phyloP scores from a whole-genome alignment of 1,140 invertebrate genomes.

The Liolophura sinensis region DNA sequence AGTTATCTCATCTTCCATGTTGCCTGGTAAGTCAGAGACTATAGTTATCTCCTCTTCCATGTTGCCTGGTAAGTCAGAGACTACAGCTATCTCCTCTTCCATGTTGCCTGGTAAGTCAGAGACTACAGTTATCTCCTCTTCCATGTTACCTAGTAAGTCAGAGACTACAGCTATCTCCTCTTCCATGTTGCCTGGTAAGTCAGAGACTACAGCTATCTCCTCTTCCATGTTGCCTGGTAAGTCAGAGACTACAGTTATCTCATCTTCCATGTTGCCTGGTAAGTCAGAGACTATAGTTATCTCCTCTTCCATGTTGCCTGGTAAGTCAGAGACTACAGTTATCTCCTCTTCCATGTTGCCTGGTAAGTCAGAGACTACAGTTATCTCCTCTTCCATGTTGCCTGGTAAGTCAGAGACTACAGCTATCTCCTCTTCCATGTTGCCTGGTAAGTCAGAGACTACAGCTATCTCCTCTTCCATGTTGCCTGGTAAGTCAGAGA shows the following conservation, averaged over 20 bases:
- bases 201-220: constrained; percentile 48
- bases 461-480: constrained; percentile 65
- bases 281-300: constrained; percentile 20
- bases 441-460: constrained; percentile 63
- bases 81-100: constrained; percentile 64
- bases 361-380: constrained; percentile 59
- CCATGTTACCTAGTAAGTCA: constrained; percentile 69
- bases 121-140: constrained; percentile 63
- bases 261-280: constrained; percentile 74
- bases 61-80: constrained; percentile 66
- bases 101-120: constrained; percentile 67
- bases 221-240: constrained; percentile 72
- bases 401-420: constrained; percentile 62
- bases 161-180: constrained; percentile 59
- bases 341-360: constrained; percentile 71
- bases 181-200: constrained; percentile 71
- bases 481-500: constrained; percentile 66
- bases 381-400: constrained; percentile 69
- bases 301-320: constrained; percentile 74
- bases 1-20: constrained; percentile 69
- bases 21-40: constrained; percentile 63
- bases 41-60: constrained; percentile 65
- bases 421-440: constrained; percentile 69
- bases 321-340: constrained; percentile 49
- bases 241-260: constrained; percentile 44